Evolutionary conservation across 2,113 vertebrate species (phyloP), one percentile per base, ranked within the genome.

Genomic region (Sterna hirundo): DNA sequence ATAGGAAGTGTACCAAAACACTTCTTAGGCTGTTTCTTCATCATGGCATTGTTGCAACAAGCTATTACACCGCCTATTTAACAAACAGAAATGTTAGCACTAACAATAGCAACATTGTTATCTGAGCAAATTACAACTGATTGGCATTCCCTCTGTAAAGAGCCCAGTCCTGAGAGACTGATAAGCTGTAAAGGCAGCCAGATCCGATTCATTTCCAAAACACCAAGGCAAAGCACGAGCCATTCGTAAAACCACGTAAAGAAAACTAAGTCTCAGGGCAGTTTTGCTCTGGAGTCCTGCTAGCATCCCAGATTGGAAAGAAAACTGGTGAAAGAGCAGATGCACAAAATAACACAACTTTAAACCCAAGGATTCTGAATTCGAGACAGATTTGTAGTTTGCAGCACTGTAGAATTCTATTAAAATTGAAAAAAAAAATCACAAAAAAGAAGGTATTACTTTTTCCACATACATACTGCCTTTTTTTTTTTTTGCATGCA

Each of bases 81-180:
- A 79, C 58, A 55, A 76, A 66, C 21, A 55, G 38, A 62, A 83
- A 92, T 4, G 38, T 30, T 72, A 90, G 60, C 61, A 47, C 76
- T 90, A 96, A 96, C 60, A 95, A 97, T 85, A 97, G 72, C 38
- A 85, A 62, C 15, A 26, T 10, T 72, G 55, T 92, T 91, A 91
- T 91, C 92, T 79, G 5, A 36, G 74, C 78, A 66, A 90, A 76
- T 44, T 87, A 85, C 79, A 87, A 89, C 42, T 27, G 60, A 61
- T 55, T 21, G 70, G 32, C 65, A 83, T 87, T 60, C 6, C 61
- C 76, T 47, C 29, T 15, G 18, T n/a, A 81, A 66, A 49, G 9
- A 86, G 89, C 38, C 52, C 44, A 26, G 55, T 23, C 82, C 72
- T 87, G 84, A 94, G 91, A 78, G 68, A 54, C 62, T 65, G 65